These are phyloP conservation scores for Leptopilina boulardi DNA, from an alignment of 1,140 invertebrate species.

Conservation along the genomic window DNA sequence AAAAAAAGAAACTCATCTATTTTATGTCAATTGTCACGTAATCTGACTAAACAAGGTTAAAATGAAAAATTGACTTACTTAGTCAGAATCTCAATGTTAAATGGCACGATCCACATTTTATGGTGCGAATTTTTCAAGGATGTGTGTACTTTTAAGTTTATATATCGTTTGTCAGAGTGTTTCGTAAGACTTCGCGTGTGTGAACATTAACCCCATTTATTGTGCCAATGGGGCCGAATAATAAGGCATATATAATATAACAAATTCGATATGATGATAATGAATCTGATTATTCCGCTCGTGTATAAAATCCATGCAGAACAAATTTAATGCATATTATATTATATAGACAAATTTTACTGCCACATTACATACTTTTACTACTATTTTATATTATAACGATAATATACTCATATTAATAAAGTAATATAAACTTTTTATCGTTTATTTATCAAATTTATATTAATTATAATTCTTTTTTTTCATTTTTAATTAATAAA, in stretches of 20 bases:
- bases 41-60: slow-evolving; percentile 9
- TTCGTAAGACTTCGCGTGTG: slow-evolving; percentile 37
- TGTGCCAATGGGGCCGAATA: slow-evolving; percentile 28
- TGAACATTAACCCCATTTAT: slow-evolving; percentile 40
- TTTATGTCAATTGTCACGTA: slow-evolving; percentile 20
- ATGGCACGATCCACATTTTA: slow-evolving; percentile 2
- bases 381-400: too few relatives aligned
- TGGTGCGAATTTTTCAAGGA: slow-evolving; percentile 22
- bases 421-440: too few relatives aligned
- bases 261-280: slow-evolving; percentile 7
- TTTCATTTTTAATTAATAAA: too few relatives aligned
- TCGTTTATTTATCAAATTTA: too few relatives aligned
- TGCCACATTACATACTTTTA: background rate
- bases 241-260: slow-evolving; percentile 22
- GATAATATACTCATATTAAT: too few relatives aligned
- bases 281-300: background rate
- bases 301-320: background rate
- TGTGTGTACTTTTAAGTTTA: background rate
- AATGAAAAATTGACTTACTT: slow-evolving; percentile 5
- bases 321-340: background rate
- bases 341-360: background rate
- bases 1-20: background rate
- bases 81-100: slow-evolving; percentile 9
- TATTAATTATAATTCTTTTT: too few relatives aligned
- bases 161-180: slow-evolving; percentile 26